These are phyloP conservation scores for Caenorhabditis briggsae DNA, from an alignment of 1,140 invertebrate genomes.

Conservation along the genomic window DNA sequence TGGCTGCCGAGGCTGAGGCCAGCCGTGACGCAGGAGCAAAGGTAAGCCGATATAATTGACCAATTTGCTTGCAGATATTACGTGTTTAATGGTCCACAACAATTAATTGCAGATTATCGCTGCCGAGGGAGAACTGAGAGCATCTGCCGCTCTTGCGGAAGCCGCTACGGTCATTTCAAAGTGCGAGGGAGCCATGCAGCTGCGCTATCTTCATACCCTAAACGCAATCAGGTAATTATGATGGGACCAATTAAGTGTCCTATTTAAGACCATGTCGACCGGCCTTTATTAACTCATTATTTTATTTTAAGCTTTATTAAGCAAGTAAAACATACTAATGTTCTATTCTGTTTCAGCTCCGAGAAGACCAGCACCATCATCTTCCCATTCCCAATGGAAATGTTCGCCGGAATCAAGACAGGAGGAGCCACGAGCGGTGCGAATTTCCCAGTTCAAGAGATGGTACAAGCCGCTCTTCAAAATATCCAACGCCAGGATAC, in stretches of 20 bases:
- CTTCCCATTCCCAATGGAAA: conserved; percentile 77
- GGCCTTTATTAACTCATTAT: no score
- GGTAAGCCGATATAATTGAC: conserved; percentile 59
- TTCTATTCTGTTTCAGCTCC: not conserved
- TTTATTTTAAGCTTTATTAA: no score
- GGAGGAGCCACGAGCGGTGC: not conserved
- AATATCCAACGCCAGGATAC: conserved; percentile 29
- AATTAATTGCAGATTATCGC: conserved; percentile 77
- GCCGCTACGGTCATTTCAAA: conserved; percentile 80
- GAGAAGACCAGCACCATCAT: conserved; percentile 78
- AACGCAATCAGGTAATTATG: conserved; percentile 77
- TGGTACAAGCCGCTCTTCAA: conserved; percentile 36
- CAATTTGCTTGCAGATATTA: no score
- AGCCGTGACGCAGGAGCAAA: conserved; percentile 76
- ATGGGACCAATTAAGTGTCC: not conserved
- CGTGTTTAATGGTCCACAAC: not conserved
- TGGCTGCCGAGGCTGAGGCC: conserved; percentile 77
- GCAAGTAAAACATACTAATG: not conserved
- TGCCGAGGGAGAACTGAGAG: conserved; percentile 85
- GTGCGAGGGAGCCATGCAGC: conserved; percentile 78
- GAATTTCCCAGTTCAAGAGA: conserved; percentile 38
- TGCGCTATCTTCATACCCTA: conserved; percentile 79
- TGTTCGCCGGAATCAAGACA: conserved; percentile 77
- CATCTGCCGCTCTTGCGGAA: conserved; percentile 75
- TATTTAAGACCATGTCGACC: no score